Base-by-base conservation (phyloP, 2,113 vertebrate species). In the Machaerirhynchus nigripectus region DNA sequence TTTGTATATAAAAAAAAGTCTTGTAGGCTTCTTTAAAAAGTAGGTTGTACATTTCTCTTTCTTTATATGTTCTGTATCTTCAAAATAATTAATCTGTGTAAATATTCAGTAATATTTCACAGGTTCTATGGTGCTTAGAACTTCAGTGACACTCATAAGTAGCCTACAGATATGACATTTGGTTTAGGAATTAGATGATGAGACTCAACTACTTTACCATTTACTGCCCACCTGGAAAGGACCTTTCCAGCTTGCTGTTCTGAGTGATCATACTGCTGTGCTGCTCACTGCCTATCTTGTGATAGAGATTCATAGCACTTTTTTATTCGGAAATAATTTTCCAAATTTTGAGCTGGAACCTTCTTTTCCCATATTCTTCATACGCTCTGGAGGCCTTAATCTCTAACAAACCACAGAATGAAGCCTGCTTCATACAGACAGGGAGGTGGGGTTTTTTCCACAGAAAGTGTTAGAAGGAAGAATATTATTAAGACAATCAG, bases 351-450 rank as follows among this genome's bases (percentile, higher is more conserved):
- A 87, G 53, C 76, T 68, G 35, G 78, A 91, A 64, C 7, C 14
- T 63, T 74, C 17, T 96, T 81, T 87, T 94, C 19, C 30, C 17
- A 2, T 78, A 28, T 71, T 82, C 20, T 90, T 91, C 27, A 40
- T 75, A 9, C 37, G 33, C 4, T 68, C 14, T 75, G 35, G 28
- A 78, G 47, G 14, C 30, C 49, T 84, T 84, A 1, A 33, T 75
- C 47, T 84, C 33, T 81, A 84, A 28, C 16, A 52, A 78, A 70
- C 68, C 27, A 9, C 40, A 27, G 16, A 42, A 35, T 16, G 3
- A 87, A 78, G 23, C 55, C 60, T 56, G 9, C 40, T 87, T 68
- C 31, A 12, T 49, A 15, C 24, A 65, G 44, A n/a, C 33, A 57
- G 55, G 15, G 60, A 52, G 15, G 30, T 55, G 64, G 9, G 0